phyloP scores from a whole-genome alignment of 23 tunicate species.

The Styela clava region DNA sequence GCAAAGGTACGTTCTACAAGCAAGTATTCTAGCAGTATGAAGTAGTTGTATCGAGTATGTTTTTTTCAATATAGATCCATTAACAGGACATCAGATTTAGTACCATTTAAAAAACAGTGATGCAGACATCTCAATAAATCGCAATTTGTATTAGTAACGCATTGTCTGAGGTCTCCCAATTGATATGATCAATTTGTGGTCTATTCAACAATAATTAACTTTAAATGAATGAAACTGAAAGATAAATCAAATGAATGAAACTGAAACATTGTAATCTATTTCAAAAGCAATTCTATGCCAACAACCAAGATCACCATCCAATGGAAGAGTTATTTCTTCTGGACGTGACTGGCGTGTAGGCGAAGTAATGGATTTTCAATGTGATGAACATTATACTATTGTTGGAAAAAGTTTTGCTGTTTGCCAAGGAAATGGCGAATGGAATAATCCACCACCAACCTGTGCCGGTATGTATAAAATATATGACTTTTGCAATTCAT shows the following conservation, averaged over 20 bases:
- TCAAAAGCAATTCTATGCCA: conserved; percentile 9
- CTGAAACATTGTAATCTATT: too few species aligned
- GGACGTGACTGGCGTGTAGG: neutral
- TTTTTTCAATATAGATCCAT: too few species aligned
- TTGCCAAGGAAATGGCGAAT: conserved; percentile 15
- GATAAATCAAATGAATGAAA: too few species aligned
- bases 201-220: too few species aligned
- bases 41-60: neutral
- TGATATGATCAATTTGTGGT: too few species aligned
- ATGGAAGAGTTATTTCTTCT: conserved; percentile 6
- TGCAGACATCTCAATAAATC: too few species aligned
- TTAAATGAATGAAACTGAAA: too few species aligned
- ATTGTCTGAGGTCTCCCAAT: too few species aligned
- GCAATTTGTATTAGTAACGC: too few species aligned
- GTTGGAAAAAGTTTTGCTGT: neutral
- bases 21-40: neutral
- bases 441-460: neutral
- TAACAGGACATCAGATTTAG: too few species aligned
- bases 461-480: conserved; percentile 17
- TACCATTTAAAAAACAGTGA: too few species aligned
- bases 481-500: too few species aligned
- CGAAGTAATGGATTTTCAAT: conserved; percentile 6
- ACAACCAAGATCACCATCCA: neutral
- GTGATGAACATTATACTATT: conserved; percentile 12
- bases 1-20: conserved; percentile 8